Evolutionary conservation across 2,113 vertebrate genomes (phyloP), one percentile per base, ranked within the genome.

Genomic region (Paratilapia polleni): DNA sequence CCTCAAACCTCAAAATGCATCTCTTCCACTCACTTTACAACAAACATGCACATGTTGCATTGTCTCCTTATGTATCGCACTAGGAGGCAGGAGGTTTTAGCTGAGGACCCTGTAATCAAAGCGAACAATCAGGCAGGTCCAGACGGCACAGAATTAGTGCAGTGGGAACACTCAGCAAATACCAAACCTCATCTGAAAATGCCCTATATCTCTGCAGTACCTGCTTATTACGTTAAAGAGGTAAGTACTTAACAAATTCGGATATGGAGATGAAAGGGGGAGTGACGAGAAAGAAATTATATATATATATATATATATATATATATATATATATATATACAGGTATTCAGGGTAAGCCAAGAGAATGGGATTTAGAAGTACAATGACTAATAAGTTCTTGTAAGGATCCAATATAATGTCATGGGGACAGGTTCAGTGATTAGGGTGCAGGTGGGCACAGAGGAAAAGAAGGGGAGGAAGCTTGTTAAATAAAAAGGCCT

Each of bases 41-140:
- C 26, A 66, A 4, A 49, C 31, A 19, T 43, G 57, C 9, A 31
- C 63, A 59, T 47, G 26, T 38, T 58, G 52, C 19, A 31, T 4
- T 58, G 28, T 70, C 63, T 81, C 24, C 38, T 26, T 78, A 7
- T 78, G 58, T 31, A 28, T 43, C 63, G n/a, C 76, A 47, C 59
- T 20, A 5, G n/a, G n/a, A 26, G 17, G 34, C 31, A 80, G 78
- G 59, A 83, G 31, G 84, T 82, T 87, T 75, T 47, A 56, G 73
- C 61, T 17, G n/a, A 54, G 77, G 77, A 89, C 47, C 82, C 87
- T 89, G 76, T 87, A 86, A 92, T 95, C 92, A 93, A 90, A 92
- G 82, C 12, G 49, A 93, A 90, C 87, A 87, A 89, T 92, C 82
- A 82, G 87, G 60, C 94, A 92, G 88, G 94, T 88, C 84, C 82